Evolutionary conservation across 1,140 invertebrate species (phyloP).

Genomic region (Agrilus planipennis): DNA sequence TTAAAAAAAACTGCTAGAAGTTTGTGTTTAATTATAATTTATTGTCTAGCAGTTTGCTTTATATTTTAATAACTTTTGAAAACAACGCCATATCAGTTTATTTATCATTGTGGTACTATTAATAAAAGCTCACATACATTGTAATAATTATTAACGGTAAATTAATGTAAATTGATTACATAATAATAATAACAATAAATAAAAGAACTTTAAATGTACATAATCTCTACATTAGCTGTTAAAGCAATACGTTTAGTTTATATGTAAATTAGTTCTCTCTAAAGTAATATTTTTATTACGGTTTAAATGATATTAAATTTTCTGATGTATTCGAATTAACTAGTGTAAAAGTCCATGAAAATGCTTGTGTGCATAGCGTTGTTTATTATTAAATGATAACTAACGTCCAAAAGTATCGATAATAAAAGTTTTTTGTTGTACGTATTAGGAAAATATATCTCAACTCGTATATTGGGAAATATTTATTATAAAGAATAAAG

Average conservation of each 20-base stretch:
- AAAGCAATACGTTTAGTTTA: slow-evolving; percentile 21
- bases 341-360: too few relatives aligned
- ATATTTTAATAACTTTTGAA: slow-evolving; percentile 22
- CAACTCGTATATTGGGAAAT: too few relatives aligned
- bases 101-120: slow-evolving; percentile 21
- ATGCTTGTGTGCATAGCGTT: too few relatives aligned
- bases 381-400: too few relatives aligned
- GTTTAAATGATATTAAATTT: not conserved
- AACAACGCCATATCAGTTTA: slow-evolving; percentile 33
- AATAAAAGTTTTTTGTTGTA: too few relatives aligned
- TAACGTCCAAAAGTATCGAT: too few relatives aligned
- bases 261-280: not conserved
- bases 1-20: slow-evolving; percentile 16
- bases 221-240: slow-evolving; percentile 15
- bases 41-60: slow-evolving; percentile 15
- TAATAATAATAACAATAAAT: too few relatives aligned
- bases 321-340: too few relatives aligned
- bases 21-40: slow-evolving; percentile 12
- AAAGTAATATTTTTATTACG: not conserved
- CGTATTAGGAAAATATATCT: too few relatives aligned
- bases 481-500: too few relatives aligned
- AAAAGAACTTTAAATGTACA: slow-evolving; percentile 2
- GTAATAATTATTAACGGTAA: not conserved
- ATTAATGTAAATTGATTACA: not conserved
- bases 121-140: not conserved